Conservation (phyloP, 2,888 invertebrate genomes). For the Microctonus brassicae region DNA sequence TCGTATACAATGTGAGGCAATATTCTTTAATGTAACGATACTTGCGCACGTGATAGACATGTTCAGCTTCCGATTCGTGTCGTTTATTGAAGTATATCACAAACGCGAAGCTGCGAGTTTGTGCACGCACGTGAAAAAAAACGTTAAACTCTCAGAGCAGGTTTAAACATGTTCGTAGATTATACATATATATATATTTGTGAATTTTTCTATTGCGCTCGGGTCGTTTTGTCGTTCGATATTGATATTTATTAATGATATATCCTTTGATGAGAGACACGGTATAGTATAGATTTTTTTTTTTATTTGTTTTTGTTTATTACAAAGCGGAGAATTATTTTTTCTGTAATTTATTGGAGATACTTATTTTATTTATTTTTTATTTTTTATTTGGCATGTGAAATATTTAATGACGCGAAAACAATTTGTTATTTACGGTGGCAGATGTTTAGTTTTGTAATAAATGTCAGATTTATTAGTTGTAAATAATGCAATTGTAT, state of each 20-base stretch:
- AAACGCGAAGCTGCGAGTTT: conserved; percentile 9
- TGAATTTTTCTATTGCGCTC: conserved; percentile 3
- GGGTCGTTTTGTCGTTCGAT: too few relatives aligned
- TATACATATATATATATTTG: too few relatives aligned
- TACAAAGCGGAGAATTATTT: too few relatives aligned
- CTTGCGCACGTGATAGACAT: conserved; percentile 44
- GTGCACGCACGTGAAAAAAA: conserved; percentile 17
- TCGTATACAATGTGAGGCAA: conserved; percentile 8
- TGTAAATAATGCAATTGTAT: neutral
- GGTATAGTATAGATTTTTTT: too few relatives aligned
- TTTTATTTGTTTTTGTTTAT: too few relatives aligned
- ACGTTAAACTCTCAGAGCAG: neutral
- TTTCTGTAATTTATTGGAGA: too few relatives aligned
- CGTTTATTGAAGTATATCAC: conserved; percentile 8
- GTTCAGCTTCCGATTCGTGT: conserved; percentile 33
- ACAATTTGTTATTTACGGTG: neutral
- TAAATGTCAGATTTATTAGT: conserved; percentile 16
- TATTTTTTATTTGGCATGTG: too few relatives aligned
- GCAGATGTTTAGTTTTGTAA: conserved; percentile 7
- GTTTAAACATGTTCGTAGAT: neutral
- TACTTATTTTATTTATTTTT: too few relatives aligned
- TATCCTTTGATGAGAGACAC: too few relatives aligned
- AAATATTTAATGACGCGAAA: neutral
- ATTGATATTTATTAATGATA: neutral
- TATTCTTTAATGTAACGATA: conserved; percentile 44